phyloP scores from a whole-genome alignment of 2,113 vertebrate genomes.

The Eulacestoma nigropectus region DNA sequence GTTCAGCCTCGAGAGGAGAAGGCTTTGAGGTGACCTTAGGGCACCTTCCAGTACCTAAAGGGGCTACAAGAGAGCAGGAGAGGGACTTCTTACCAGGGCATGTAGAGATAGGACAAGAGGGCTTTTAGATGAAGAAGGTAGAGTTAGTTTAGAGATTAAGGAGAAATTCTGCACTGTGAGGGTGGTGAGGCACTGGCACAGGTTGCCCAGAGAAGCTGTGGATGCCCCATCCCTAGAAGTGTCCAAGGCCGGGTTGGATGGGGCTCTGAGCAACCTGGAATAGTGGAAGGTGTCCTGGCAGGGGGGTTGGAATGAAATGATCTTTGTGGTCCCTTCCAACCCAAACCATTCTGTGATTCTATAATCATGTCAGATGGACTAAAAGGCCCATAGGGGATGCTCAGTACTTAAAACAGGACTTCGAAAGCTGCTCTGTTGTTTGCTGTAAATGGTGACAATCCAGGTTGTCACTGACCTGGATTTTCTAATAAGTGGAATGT shows the following conservation, averaged over 20 bases:
- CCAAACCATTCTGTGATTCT: background rate
- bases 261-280: background rate
- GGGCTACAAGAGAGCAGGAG: background rate
- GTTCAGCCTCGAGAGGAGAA: background rate
- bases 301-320: rapidly evolving
- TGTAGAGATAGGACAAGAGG: background rate
- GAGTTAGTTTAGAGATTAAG: background rate
- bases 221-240: background rate
- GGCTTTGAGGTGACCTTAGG: background rate
- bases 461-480: background rate
- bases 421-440: background rate
- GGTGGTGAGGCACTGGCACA: rapidly evolving
- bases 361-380: background rate
- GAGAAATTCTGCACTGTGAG: background rate
- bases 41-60: background rate
- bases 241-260: background rate
- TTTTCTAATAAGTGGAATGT: background rate
- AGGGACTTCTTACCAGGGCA: background rate
- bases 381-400: background rate
- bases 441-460: background rate
- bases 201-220: background rate
- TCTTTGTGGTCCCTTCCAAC: background rate
- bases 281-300: background rate
- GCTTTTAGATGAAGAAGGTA: background rate
- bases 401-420: background rate